Base-by-base conservation (phyloP, 1,140 invertebrate genomes). In the Orchestia grillus region DNA sequence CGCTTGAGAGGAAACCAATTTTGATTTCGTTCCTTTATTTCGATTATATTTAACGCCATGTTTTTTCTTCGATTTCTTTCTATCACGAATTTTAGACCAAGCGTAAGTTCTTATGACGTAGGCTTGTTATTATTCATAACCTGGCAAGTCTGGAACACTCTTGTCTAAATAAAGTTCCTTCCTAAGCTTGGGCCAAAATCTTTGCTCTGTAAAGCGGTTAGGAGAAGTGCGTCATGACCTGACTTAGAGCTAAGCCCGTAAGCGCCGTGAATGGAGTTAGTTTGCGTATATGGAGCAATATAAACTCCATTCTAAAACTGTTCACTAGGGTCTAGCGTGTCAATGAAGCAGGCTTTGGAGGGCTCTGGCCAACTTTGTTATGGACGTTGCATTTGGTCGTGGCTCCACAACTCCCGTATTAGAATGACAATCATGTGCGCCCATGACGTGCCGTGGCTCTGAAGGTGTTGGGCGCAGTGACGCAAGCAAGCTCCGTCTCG, bases 301-400 rank as follows among this genome's bases (percentile, higher is more conserved):
- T 90, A 44, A 90, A 90, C 41, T 90, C 41, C n/a, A 90, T 90
- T 90, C 88, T 90, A 90, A 90, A 90, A 90, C n/a, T 90, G 88
- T 90, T 90, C 43, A 44, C n/a, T 44, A 41, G 1, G 41, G 43
- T 90, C 88, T 11, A 41, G 88, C 42, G 88, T 28, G 28, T 77
- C 11, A 77, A 77, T 77, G 62, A 77, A 77, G 62, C 62, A 77
- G 62, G 62, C 62, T 77, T 77, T 77, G 1, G 62, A 36, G 28
- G 62, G 62, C 62, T 77, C 62, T 36, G 62, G 28, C 62, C 62
- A 36, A 77, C 62, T 77, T 77, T 77, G 62, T 77, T 77, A 36
- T 77, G 62, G 62, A 77, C 15, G 62, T 28, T 15, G 62, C 62
- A 28, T 77, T 77, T 77, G 62, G 36, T 77, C 62, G 62, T 28